Evolutionary conservation across 2,888 invertebrate genomes (phyloP).

Genomic region (Lepidonotus clava): DNA sequence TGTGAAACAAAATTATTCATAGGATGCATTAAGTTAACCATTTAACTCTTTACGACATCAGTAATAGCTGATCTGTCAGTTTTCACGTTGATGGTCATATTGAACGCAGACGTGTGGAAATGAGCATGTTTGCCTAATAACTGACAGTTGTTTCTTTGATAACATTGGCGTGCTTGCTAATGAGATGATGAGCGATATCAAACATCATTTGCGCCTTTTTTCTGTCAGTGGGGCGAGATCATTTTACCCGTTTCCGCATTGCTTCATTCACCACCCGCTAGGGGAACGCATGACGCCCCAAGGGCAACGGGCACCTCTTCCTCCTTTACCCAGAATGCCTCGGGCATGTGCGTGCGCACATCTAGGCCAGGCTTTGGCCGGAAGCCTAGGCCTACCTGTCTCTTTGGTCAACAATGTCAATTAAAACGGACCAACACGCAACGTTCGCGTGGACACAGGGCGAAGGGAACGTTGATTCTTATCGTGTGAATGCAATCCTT

Average conservation of each 20-base stretch:
- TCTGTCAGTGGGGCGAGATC: constrained; percentile 41
- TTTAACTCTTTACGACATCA: too few species aligned
- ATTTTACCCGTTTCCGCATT: constrained; percentile 51
- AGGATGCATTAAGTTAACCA: too few species aligned
- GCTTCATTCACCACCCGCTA: constrained; percentile 4
- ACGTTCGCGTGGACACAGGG: not conserved
- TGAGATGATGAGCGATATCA: constrained; percentile 51
- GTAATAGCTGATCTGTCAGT: too few species aligned
- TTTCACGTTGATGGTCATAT: too few species aligned
- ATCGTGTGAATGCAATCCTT: not conserved
- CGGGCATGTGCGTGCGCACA: constrained; percentile 9
- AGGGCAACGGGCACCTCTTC: not conserved
- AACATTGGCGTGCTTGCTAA: constrained; percentile 19
- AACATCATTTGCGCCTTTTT: constrained; percentile 29
- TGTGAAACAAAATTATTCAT: too few species aligned
- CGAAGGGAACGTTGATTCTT: not conserved
- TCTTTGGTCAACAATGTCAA: constrained; percentile 46
- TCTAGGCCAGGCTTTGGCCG: constrained; percentile 16
- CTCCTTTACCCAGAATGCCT: constrained; percentile 20
- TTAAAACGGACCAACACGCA: constrained; percentile 16
- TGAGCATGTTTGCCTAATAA: constrained; percentile 6
- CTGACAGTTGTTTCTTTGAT: constrained; percentile 12
- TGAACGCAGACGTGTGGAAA: not conserved
- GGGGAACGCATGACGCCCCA: constrained; percentile 6
- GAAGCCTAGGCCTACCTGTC: constrained; percentile 13